Conservation (phyloP, 2,797 vertebrate genomes). For the Sphaeramia orbicularis region DNA sequence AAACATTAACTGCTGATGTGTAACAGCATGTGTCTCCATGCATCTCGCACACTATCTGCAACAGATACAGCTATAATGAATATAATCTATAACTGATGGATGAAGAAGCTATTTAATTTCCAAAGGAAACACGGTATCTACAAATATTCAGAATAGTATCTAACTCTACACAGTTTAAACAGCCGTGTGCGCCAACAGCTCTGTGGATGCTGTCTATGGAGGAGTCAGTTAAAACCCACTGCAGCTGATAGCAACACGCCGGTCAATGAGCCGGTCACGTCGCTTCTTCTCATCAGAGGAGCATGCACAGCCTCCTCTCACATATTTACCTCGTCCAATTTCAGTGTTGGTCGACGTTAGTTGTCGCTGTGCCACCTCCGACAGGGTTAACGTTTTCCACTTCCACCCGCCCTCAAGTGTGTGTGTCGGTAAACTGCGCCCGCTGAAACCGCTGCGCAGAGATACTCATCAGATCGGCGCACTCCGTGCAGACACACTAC, state of each 20-base stretch:
- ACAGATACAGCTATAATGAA: too few relatives aligned
- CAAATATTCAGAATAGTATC: background rate
- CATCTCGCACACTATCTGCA: background rate
- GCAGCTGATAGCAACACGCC: constrained; percentile 36
- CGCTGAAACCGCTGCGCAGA: constrained; percentile 37
- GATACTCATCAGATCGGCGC: constrained; percentile 55
- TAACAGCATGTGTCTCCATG: constrained; percentile 23
- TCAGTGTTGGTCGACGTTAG: constrained; percentile 63
- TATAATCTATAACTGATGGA: background rate
- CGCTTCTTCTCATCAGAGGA: constrained; percentile 34
- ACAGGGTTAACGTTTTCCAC: constrained; percentile 52
- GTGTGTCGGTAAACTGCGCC: constrained; percentile 61
- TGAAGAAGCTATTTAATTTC: background rate
- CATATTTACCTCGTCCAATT: constrained; percentile 69
- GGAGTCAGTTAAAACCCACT: background rate
- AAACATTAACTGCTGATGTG: background rate
- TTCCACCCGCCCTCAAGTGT: constrained; percentile 75
- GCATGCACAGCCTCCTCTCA: constrained; percentile 37
- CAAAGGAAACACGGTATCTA: background rate
- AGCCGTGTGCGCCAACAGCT: constrained; percentile 22
- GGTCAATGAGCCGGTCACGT: constrained; percentile 16
- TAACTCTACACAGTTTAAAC: background rate
- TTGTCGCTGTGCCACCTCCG: constrained; percentile 69
- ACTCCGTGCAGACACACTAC: constrained; percentile 15
- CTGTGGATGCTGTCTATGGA: constrained; percentile 4